A percentile compares a stretch with the other conserved stretches of the same genome.
These are phyloP conservation scores for Perizoma affinitatum DNA, from an alignment of 2,888 invertebrate species.

Conservation along the genomic window DNA sequence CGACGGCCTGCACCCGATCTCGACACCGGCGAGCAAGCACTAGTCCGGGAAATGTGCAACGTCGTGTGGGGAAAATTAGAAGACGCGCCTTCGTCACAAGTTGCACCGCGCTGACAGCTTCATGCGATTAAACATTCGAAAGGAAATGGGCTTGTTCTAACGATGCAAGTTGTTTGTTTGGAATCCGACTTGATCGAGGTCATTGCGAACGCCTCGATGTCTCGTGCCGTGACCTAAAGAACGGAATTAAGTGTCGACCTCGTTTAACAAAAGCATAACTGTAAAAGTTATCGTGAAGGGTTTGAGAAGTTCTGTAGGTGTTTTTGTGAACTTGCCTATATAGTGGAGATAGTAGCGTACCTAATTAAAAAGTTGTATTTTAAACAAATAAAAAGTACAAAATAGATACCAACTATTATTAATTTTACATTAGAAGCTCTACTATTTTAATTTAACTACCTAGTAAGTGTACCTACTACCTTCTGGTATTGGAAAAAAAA, in stretches of 20 bases:
- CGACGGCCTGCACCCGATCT: conserved; percentile 85
- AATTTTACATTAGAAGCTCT: not conserved
- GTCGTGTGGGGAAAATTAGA: conserved; percentile 96
- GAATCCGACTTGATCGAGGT: conserved; percentile 77
- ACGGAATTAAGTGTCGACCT: conserved; percentile 65
- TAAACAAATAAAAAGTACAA: conserved; percentile 36
- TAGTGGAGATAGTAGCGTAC: conserved; percentile 23
- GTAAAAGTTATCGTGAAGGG: conserved; percentile 51
- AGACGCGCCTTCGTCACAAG: conserved; percentile 87
- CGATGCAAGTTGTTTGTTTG: conserved; percentile 60
- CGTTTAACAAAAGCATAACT: conserved; percentile 63
- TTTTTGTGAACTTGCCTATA: conserved; percentile 47
- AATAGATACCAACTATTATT: conserved; percentile 25
- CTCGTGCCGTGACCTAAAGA: conserved; percentile 76
- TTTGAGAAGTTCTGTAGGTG: conserved; percentile 33
- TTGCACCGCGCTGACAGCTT: conserved; percentile 67
- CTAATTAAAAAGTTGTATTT: conserved; percentile 10
- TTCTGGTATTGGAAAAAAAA: not conserved
- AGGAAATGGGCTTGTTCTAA: conserved; percentile 56
- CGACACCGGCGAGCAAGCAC: conserved; percentile 95
- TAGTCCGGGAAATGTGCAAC: conserved; percentile 98
- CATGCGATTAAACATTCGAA: conserved; percentile 44
- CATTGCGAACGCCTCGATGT: conserved; percentile 58
- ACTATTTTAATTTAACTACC: not conserved
- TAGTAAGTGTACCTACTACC: not conserved